Base-by-base conservation (phyloP, 2,888 invertebrate genomes). In the Antitype chi region DNA sequence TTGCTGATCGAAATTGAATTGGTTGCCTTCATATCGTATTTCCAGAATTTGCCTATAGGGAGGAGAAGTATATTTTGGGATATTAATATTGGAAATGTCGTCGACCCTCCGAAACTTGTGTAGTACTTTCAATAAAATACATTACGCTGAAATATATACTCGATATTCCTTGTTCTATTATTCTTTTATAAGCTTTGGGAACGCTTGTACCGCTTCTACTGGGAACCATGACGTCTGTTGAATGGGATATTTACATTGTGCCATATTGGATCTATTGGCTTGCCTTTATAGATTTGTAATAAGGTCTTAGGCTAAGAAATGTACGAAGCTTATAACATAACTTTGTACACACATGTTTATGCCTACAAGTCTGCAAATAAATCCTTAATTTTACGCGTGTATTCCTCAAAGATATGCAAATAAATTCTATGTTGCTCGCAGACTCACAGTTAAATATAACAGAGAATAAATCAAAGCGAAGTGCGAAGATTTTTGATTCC, bases 351-450 rank as follows among this genome's bases (percentile, higher is more conserved):
- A 47, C 17, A 53, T 32, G 17, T 67, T 28, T n/a, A 32, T 55
- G 11, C 17, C 2, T 38, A 38, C 20, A 72, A 62, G 76, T 73
- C 63, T 75, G 74, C 71, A 83, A 88, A 89, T 88, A 89, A 89
- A 89, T 89, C 81, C 75, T 81, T 83, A 83, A 88, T 87, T 86
- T 87, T 82, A 86, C 81, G 85, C 81, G 73, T 75, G 81, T 75
- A 77, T 63, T 71, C 25, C 69, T 64, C 69, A 81, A 75, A 85
- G 76, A 80, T 85, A 86, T 88, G 86, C 85, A 87, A 90, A 89
- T 89, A 89, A 89, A 90, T 90, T 89, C 82, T 87, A 89, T 89
- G 88, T 85, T 86, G 81, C 87, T 87, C 78, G 62, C 74, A 78
- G 84, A 81, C 87, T 87, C 80, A 66, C 72, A 81, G 83, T 81